phyloP scores from a whole-genome alignment of 2,113 vertebrate genomes.

The Nycticebus coucang region DNA sequence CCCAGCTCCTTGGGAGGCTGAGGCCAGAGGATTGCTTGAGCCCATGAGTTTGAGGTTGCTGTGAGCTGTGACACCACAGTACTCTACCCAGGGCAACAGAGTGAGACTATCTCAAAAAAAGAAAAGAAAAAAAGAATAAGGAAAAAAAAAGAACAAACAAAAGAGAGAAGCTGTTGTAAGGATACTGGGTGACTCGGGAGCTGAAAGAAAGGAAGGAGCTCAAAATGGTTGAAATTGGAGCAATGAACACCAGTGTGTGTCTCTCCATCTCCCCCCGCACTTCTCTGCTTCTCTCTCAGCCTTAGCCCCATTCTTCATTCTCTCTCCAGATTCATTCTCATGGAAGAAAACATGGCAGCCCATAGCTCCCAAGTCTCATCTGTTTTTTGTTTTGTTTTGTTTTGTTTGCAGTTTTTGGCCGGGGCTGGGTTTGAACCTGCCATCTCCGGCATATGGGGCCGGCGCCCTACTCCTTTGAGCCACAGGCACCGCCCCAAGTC shows the following conservation, averaged over 20 bases:
- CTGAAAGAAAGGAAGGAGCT: neutral
- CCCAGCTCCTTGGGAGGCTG: too few relatives aligned
- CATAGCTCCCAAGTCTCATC: neutral
- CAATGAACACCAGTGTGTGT: fast-evolving
- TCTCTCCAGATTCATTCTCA: neutral
- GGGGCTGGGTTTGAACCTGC: too few relatives aligned
- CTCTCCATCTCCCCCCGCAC: neutral
- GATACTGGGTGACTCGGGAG: neutral
- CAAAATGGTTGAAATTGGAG: neutral
- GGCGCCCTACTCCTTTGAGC: too few relatives aligned
- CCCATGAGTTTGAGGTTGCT: too few relatives aligned
- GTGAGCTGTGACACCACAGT: too few relatives aligned
- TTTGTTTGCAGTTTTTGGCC: too few relatives aligned
- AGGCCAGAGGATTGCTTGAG: too few relatives aligned
- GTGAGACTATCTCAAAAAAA: too few relatives aligned
- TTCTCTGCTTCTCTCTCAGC: neutral
- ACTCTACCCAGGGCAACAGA: too few relatives aligned
- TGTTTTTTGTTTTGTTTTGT: neutral
- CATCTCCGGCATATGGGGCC: too few relatives aligned
- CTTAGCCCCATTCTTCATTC: neutral
- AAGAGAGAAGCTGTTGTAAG: neutral
- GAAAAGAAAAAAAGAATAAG: too few relatives aligned
- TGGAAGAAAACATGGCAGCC: neutral
- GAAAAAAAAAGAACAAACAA: too few relatives aligned
- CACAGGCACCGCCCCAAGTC: neutral